Conservation (phyloP, 2,888 invertebrate genomes). For the Prionchulus punctatus region DNA sequence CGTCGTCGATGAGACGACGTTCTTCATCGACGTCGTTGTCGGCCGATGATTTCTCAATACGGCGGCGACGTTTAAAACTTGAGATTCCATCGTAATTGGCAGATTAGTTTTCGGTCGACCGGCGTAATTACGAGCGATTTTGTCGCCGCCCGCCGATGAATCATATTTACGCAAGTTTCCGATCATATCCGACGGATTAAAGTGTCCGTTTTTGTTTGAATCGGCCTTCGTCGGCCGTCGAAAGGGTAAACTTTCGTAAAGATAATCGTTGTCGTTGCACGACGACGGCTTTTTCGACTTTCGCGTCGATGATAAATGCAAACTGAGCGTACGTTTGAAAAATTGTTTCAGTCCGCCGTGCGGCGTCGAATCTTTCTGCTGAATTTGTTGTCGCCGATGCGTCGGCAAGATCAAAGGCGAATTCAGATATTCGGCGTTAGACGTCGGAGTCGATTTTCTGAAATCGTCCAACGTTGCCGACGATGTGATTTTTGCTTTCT, state of each 20-base stretch:
- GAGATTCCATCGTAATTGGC: slow-evolving; percentile 4
- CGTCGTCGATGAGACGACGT: not conserved
- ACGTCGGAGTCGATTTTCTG: not conserved
- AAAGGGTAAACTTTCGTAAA: not conserved
- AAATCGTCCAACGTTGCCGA: not conserved
- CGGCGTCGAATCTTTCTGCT: not conserved
- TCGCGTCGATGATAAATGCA: not conserved
- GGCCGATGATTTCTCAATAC: not conserved
- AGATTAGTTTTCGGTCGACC: not conserved
- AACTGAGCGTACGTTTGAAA: not conserved
- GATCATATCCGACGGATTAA: not conserved
- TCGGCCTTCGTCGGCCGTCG: not conserved
- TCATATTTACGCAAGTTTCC: not conserved
- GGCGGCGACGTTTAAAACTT: slow-evolving; percentile 3
- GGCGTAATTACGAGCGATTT: not conserved
- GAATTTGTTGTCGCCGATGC: too few species aligned
- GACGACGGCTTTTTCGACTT: not conserved
- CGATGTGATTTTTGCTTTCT: too few species aligned
- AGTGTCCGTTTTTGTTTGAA: not conserved
- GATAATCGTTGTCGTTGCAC: not conserved
- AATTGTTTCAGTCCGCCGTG: not conserved
- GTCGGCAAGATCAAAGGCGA: too few species aligned
- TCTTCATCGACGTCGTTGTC: not conserved
- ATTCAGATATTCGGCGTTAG: not conserved
- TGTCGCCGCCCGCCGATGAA: not conserved